These are phyloP conservation scores for Euplagia quadripunctaria DNA, from an alignment of 2,888 invertebrate genomes.

Conservation along the genomic window DNA sequence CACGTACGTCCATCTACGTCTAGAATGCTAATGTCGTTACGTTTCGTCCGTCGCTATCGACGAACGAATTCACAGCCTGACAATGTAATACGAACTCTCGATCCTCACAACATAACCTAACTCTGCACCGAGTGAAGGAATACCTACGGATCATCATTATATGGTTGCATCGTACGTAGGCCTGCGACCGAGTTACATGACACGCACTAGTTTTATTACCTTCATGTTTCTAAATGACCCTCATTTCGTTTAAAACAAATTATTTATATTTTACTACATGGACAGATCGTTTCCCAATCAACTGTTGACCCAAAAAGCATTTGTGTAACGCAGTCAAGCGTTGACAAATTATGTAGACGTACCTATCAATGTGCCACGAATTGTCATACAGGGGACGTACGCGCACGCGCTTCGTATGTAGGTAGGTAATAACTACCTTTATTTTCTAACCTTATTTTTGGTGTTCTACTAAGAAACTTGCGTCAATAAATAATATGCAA, in stretches of 20 bases:
- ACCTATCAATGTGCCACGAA: slow-evolving; percentile 69
- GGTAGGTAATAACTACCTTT: slow-evolving; percentile 6
- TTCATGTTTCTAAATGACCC: slow-evolving; percentile 87
- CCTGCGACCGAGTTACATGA: slow-evolving; percentile 82
- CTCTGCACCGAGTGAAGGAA: slow-evolving; percentile 52
- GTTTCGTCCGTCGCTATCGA: slow-evolving; percentile 73
- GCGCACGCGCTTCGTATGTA: slow-evolving; percentile 23
- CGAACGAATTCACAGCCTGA: slow-evolving; percentile 64
- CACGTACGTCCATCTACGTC: slow-evolving; percentile 78
- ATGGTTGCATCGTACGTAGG: slow-evolving; percentile 69
- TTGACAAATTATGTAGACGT: slow-evolving; percentile 81
- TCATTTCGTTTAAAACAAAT: slow-evolving; percentile 85
- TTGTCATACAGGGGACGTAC: slow-evolving; percentile 57
- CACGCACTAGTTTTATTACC: slow-evolving; percentile 87
- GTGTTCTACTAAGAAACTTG: slow-evolving; percentile 5
- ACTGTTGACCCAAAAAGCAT: slow-evolving; percentile 83
- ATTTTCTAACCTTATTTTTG: slow-evolving; percentile 17
- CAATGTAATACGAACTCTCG: slow-evolving; percentile 65
- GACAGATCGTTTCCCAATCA: slow-evolving; percentile 86
- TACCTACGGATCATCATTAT: slow-evolving; percentile 63
- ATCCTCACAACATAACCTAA: slow-evolving; percentile 48
- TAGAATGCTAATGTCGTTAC: slow-evolving; percentile 82
- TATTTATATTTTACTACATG: slow-evolving; percentile 87
- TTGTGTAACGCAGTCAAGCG: slow-evolving; percentile 82
- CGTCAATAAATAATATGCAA: not conserved